Percentiles rank a stretch among this genome's conserved stretches.
phyloP scores from a whole-genome alignment of 2,113 vertebrate genomes.

The Philantomba maxwellii region DNA sequence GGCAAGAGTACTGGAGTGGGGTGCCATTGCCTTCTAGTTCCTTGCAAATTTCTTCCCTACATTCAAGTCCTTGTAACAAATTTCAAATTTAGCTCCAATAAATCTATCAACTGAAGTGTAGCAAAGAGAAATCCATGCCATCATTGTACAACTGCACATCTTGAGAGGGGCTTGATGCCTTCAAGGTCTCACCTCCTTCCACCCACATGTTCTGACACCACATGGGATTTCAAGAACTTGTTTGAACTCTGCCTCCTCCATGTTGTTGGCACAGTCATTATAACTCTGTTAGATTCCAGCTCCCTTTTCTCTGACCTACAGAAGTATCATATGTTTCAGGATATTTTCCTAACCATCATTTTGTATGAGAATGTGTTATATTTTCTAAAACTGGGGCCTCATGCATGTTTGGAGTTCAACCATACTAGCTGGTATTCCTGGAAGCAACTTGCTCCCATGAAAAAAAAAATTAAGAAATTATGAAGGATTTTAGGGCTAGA shows the following conservation, averaged over 20 bases:
- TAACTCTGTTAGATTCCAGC: not conserved
- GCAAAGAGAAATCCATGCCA: not conserved
- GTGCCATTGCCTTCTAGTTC: not conserved
- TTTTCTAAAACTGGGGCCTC: not conserved
- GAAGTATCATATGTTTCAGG: not conserved
- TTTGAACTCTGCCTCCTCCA: not conserved
- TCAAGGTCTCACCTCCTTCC: not conserved
- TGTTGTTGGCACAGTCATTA: not conserved
- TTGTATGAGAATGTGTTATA: not conserved
- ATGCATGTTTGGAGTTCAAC: not conserved
- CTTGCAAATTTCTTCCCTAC: not conserved
- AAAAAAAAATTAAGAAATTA: not conserved
- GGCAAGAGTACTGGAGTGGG: no score
- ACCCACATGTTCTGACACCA: not conserved
- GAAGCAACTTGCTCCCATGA: not conserved
- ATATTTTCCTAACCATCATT: not conserved
- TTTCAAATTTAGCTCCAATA: not conserved
- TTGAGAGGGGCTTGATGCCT: not conserved
- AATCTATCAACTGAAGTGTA: not conserved
- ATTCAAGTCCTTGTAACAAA: not conserved
- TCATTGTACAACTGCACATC: not conserved
- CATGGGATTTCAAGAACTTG: not conserved
- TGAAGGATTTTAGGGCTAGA: not conserved
- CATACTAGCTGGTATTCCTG: not conserved
- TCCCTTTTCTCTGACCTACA: not conserved